Evolutionary conservation across 1,140 invertebrate genomes (phyloP).

Genomic region (Bombus soroeensis): DNA sequence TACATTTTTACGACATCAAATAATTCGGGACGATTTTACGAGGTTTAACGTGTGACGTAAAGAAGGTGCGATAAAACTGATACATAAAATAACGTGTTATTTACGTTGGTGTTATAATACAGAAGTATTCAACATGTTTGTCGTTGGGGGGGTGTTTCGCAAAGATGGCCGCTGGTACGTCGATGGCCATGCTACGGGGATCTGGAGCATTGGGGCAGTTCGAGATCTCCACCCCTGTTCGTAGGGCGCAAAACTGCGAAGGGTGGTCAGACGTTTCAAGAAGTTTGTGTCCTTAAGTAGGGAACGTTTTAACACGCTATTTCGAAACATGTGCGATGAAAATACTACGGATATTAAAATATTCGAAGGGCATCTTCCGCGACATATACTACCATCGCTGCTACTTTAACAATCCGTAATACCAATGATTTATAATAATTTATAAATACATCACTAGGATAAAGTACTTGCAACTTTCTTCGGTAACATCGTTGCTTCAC

Average conservation of each 20-base stretch:
- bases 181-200: slow-evolving; percentile 32
- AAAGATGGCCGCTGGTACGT: slow-evolving; percentile 52
- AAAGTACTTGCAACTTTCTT: background rate
- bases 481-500: background rate
- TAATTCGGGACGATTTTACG: background rate
- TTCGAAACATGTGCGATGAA: no score
- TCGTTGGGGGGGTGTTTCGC: background rate
- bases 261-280: slow-evolving; percentile 32
- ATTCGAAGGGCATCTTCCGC: no score
- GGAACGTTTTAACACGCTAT: background rate
- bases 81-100: background rate
- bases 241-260: background rate
- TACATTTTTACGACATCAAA: no score
- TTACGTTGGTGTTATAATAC: no score
- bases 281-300: slow-evolving; percentile 19
- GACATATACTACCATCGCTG: no score
- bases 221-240: slow-evolving; percentile 17
- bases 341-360: background rate
- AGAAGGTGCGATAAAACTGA: background rate
- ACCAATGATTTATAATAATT: background rate
- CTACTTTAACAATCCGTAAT: background rate
- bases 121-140: background rate
- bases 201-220: slow-evolving; percentile 49
- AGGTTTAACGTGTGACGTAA: background rate
- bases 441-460: background rate